These are phyloP conservation scores for Nebria ingens DNA, from an alignment of 1,140 invertebrate genomes.

Conservation along the genomic window DNA sequence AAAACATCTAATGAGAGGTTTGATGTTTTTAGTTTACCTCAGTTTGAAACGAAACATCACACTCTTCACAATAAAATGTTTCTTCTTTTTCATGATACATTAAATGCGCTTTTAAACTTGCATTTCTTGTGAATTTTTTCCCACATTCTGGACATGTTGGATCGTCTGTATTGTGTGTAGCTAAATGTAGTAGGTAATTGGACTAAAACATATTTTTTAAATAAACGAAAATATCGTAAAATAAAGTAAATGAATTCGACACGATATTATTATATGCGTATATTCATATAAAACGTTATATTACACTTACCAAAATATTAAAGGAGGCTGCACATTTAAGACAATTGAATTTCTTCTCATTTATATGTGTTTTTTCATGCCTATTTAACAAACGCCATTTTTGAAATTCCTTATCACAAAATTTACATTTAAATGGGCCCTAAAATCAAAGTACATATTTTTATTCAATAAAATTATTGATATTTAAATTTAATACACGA, in stretches of 20 bases:
- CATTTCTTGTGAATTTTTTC: slow-evolving; percentile 51
- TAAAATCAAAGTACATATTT: slow-evolving; percentile 6
- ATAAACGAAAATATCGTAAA: background rate
- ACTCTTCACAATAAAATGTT: slow-evolving; percentile 54
- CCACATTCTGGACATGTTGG: slow-evolving; percentile 55
- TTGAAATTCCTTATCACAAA: slow-evolving; percentile 44
- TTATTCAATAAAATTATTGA: background rate
- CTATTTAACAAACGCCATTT: slow-evolving; percentile 41
- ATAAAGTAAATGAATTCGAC: too few species aligned
- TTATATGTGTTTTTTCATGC: slow-evolving; percentile 46
- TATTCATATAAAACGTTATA: slow-evolving; percentile 17
- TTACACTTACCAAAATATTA: slow-evolving; percentile 46
- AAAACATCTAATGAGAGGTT: slow-evolving; percentile 5
- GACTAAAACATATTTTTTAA: slow-evolving; percentile 30
- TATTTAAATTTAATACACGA: background rate
- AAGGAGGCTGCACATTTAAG: slow-evolving; percentile 48
- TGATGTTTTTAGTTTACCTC: slow-evolving; percentile 36
- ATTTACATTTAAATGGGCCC: slow-evolving; percentile 41
- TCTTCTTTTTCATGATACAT: slow-evolving; percentile 58
- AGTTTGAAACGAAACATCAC: slow-evolving; percentile 55
- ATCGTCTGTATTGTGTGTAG: slow-evolving; percentile 44
- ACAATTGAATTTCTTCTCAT: slow-evolving; percentile 53
- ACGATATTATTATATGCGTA: too few species aligned
- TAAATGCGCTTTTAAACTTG: slow-evolving; percentile 61
- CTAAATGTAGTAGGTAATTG: slow-evolving; percentile 51